Evolutionary conservation across 2,888 invertebrate species (phyloP).

Genomic region (Phytoseiulus persimilis): DNA sequence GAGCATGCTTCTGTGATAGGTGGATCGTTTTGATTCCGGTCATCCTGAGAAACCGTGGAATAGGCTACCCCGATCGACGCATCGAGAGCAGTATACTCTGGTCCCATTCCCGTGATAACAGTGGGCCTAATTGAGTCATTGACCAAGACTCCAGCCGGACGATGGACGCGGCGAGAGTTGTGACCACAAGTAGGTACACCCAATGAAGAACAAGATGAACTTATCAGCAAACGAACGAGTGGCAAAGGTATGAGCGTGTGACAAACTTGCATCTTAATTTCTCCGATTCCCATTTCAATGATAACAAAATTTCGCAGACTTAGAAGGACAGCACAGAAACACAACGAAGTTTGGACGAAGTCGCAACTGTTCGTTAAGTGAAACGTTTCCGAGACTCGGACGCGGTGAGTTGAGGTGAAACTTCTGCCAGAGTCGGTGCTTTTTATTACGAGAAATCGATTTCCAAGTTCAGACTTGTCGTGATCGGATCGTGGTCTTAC

Average conservation of each 20-base stretch:
- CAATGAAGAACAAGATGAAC: neutral
- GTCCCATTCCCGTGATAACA: neutral
- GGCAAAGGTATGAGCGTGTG: neutral
- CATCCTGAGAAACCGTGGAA: neutral
- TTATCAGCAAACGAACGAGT: neutral
- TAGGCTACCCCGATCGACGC: neutral
- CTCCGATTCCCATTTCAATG: neutral
- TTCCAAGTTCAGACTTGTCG: neutral
- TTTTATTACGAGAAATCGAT: neutral
- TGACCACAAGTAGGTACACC: neutral
- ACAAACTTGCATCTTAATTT: neutral
- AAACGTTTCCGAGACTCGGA: neutral
- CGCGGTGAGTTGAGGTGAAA: neutral
- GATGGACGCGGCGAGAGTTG: neutral
- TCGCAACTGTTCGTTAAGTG: neutral
- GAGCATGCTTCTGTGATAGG: neutral
- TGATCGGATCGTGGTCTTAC: conserved; percentile 38
- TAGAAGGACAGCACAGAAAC: neutral
- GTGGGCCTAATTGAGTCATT: neutral
- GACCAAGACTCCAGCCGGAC: neutral
- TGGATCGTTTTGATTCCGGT: neutral
- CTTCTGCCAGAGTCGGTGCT: neutral
- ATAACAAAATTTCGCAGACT: neutral
- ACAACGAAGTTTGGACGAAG: neutral
- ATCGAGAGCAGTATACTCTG: neutral